These are phyloP conservation scores for Portunus trituberculatus DNA, from an alignment of 1,140 invertebrate species.

Conservation along the genomic window DNA sequence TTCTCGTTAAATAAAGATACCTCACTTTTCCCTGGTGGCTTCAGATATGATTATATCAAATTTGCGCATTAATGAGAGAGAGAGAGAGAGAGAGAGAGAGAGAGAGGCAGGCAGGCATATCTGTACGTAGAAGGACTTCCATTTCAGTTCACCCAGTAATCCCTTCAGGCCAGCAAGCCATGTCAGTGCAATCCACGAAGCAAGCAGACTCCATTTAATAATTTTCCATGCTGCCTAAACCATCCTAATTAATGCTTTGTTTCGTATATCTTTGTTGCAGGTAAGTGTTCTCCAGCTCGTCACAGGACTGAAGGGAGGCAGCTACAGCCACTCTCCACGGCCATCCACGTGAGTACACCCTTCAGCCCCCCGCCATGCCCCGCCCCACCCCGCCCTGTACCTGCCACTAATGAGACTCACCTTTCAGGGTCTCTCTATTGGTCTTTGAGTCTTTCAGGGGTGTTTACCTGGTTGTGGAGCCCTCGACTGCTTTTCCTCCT, in stretches of 20 bases:
- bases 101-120: neutral
- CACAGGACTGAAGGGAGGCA: neutral
- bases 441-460: neutral
- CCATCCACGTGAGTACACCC: neutral
- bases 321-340: neutral
- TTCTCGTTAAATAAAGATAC: neutral
- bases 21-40: too few species aligned
- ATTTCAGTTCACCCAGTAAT: too few species aligned
- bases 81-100: conserved; percentile 20
- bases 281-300: neutral
- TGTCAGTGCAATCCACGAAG: too few species aligned
- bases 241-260: neutral
- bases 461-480: conserved; percentile 1
- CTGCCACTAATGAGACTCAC: conserved; percentile 1
- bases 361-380: too few species aligned
- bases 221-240: neutral
- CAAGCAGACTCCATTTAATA: too few species aligned
- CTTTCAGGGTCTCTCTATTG: conserved; percentile 1
- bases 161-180: too few species aligned
- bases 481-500: neutral
- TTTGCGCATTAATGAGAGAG: neutral
- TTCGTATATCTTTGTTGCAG: neutral
- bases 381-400: neutral
- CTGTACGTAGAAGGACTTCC: too few species aligned
- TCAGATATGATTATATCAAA: too few species aligned